These are phyloP conservation scores for Onthophagus sagittarius DNA, from an alignment of 2,888 invertebrate species.

Conservation along the genomic window DNA sequence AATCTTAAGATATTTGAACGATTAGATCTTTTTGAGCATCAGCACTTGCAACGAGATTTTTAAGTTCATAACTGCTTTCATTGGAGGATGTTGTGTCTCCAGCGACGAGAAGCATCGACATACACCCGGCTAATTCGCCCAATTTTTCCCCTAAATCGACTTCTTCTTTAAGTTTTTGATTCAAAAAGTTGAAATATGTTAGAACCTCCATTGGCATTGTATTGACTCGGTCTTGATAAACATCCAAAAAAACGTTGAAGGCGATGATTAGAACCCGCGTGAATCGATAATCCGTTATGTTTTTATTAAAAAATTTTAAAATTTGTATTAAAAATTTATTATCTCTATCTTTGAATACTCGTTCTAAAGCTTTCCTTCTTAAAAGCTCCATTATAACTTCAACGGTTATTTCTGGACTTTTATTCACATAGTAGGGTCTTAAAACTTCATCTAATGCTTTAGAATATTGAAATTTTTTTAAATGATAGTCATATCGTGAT, in stretches of 20 bases:
- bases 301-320: slow-evolving; percentile 67
- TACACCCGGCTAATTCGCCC: slow-evolving; percentile 60
- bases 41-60: slow-evolving; percentile 16
- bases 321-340: slow-evolving; percentile 63
- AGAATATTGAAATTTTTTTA: slow-evolving; percentile 77
- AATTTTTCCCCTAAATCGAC: slow-evolving; percentile 62
- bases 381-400: slow-evolving; percentile 82
- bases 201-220: slow-evolving; percentile 60
- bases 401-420: slow-evolving; percentile 72
- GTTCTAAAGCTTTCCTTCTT: slow-evolving; percentile 71
- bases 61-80: neutral
- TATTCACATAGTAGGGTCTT: slow-evolving; percentile 55
- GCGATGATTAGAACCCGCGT: slow-evolving; percentile 72
- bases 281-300: slow-evolving; percentile 69
- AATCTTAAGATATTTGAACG: neutral
- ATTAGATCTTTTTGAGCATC: slow-evolving; percentile 21
- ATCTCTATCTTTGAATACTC: slow-evolving; percentile 71
- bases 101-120: slow-evolving; percentile 20
- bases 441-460: slow-evolving; percentile 75
- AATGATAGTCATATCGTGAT: slow-evolving; percentile 63
- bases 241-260: slow-evolving; percentile 69
- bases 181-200: slow-evolving; percentile 58
- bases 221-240: slow-evolving; percentile 64
- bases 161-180: slow-evolving; percentile 63
- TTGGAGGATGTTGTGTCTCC: slow-evolving; percentile 9